Evolutionary conservation across 2,113 vertebrate species (phyloP).

Genomic region (Baryphthengus martii): DNA sequence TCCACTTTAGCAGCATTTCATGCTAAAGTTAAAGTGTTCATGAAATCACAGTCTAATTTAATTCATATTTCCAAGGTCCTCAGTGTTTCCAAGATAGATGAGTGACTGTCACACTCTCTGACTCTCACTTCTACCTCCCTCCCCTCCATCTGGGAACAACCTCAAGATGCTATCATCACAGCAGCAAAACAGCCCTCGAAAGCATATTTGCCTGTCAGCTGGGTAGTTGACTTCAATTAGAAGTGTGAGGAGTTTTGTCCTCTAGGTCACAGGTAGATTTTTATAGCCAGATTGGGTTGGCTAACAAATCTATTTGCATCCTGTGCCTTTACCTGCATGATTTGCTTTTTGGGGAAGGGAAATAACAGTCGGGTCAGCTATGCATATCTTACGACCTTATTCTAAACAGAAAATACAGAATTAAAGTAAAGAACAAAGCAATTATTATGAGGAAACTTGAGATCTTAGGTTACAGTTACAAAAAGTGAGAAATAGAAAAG

Average conservation of each 20-base stretch:
- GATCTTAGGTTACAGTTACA: neutral
- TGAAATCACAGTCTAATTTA: conserved; percentile 22
- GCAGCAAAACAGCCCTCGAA: conserved; percentile 26
- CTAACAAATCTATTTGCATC: neutral
- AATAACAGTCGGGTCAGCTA: neutral
- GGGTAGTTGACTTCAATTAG: conserved; percentile 60
- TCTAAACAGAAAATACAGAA: neutral
- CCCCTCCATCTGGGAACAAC: conserved; percentile 61
- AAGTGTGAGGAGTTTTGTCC: conserved; percentile 21
- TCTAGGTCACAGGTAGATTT: conserved; percentile 23
- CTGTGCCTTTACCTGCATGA: neutral
- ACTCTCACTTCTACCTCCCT: conserved; percentile 51
- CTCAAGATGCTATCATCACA: conserved; percentile 32
- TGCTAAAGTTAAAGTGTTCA: neutral
- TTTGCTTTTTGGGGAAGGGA: neutral
- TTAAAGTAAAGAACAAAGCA: neutral
- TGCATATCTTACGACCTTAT: neutral
- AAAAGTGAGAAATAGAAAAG: neutral
- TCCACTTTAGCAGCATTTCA: neutral
- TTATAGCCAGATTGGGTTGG: neutral
- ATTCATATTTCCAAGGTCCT: conserved; percentile 29
- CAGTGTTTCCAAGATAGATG: conserved; percentile 48
- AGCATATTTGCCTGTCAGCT: conserved; percentile 60
- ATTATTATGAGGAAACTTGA: neutral
- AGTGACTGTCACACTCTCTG: conserved; percentile 37